Conservation (phyloP, 2,797 vertebrate genomes). For the Clarias fuscus region DNA sequence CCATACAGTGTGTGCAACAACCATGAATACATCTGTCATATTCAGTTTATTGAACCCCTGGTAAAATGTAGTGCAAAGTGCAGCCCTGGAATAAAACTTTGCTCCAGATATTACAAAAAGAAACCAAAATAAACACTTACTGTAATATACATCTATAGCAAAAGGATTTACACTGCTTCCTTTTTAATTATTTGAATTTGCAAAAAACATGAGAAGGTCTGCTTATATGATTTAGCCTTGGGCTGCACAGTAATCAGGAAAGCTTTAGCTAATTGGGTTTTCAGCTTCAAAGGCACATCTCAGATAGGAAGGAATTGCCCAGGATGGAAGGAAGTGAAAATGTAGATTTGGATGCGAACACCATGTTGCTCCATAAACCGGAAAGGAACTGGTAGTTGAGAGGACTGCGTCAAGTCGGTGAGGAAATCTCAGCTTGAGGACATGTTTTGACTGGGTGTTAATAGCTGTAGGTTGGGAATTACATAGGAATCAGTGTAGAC, state of each 20-base stretch:
- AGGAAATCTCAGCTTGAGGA: background rate
- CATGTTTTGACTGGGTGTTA: background rate
- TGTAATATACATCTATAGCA: no score
- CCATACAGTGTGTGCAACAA: background rate
- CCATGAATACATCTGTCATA: background rate
- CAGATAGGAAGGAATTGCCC: background rate
- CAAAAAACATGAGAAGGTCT: background rate
- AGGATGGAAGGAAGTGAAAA: background rate
- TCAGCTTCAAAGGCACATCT: background rate
- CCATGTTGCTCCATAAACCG: background rate
- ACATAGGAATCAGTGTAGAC: background rate
- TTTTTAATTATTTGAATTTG: background rate
- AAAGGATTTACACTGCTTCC: background rate
- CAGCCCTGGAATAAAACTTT: background rate
- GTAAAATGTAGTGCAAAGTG: background rate
- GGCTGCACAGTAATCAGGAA: background rate
- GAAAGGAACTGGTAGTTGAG: background rate
- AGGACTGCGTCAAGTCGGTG: background rate
- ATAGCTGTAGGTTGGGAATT: background rate
- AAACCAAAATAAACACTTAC: background rate
- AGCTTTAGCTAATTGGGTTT: background rate
- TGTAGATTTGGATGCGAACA: background rate
- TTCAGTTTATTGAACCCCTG: background rate
- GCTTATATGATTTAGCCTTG: background rate
- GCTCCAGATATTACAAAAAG: conserved; percentile 2